These are phyloP conservation scores for Cinara cedri DNA, from an alignment of 2,888 invertebrate genomes.

Conservation along the genomic window DNA sequence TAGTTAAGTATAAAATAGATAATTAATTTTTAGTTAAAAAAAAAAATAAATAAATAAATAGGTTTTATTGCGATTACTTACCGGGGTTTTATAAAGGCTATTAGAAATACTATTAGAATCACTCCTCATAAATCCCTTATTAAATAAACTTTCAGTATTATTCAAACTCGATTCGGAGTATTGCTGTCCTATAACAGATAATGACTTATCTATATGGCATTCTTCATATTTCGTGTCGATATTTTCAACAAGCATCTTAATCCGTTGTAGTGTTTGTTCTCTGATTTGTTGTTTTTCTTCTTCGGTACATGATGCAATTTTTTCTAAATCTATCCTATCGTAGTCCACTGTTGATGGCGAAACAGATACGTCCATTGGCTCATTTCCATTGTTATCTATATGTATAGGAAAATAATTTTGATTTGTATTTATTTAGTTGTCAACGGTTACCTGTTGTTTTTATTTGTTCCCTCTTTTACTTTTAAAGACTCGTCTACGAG, in stretches of 20 bases:
- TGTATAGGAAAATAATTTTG: background rate
- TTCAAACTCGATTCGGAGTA: conserved; percentile 10
- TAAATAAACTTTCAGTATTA: conserved; percentile 5
- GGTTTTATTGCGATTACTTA: background rate
- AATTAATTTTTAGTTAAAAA: no score
- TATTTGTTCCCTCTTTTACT: no score
- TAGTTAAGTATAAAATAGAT: no score
- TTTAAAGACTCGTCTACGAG: no score
- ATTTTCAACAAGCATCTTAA: conserved; percentile 29
- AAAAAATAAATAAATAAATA: background rate
- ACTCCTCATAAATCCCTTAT: conserved; percentile 9
- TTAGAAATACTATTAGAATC: background rate
- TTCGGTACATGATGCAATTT: conserved; percentile 21
- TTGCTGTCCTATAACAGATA: conserved; percentile 1
- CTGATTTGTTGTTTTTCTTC: conserved; percentile 39
- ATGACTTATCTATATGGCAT: background rate
- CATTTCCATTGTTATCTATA: background rate
- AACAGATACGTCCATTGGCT: background rate
- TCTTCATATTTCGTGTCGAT: conserved; percentile 8
- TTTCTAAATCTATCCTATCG: background rate
- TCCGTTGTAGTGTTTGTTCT: conserved; percentile 38
- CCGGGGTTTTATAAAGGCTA: background rate
- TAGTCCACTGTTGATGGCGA: background rate
- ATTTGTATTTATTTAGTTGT: background rate
- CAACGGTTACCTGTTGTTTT: no score